phyloP scores from a whole-genome alignment of 1,140 invertebrate genomes.

The Lepidotrigona ventralis region DNA sequence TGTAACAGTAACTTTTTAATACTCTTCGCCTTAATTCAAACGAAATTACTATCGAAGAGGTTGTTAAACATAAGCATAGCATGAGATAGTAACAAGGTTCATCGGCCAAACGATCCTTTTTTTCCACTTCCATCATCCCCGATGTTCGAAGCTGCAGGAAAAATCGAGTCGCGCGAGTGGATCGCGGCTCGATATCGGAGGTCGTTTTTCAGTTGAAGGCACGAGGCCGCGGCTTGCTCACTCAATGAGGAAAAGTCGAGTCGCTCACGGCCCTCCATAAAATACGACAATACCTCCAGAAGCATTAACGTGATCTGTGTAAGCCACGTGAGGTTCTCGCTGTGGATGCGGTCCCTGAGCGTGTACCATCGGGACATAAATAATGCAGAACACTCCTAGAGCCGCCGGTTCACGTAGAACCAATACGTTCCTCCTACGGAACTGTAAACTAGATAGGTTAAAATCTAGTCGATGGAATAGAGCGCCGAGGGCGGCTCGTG shows the following conservation, averaged over 20 bases:
- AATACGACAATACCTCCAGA: conserved; percentile 61
- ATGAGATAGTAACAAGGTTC: no score
- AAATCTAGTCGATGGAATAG: conserved; percentile 48
- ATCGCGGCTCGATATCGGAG: neutral
- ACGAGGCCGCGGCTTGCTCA: neutral
- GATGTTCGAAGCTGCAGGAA: neutral
- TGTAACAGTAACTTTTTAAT: no score
- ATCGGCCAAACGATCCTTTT: no score
- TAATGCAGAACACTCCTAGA: conserved; percentile 68
- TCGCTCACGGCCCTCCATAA: conserved; percentile 47
- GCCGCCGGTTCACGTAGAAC: conserved; percentile 66
- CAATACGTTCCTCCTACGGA: conserved; percentile 62
- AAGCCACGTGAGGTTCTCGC: conserved; percentile 59
- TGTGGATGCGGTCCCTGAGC: conserved; percentile 30
- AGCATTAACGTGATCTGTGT: conserved; percentile 67
- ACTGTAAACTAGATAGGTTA: conserved; percentile 54
- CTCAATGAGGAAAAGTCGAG: conserved; percentile 57
- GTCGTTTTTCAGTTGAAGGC: conserved; percentile 1
- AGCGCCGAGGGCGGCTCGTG: neutral
- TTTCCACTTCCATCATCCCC: no score
- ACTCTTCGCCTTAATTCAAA: no score
- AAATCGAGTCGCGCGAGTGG: neutral
- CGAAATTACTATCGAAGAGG: no score
- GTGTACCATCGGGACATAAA: conserved; percentile 62
- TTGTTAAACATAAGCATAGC: no score